These are phyloP conservation scores for Zonitis immaculata DNA, from an alignment of 2,888 invertebrate genomes.

Conservation along the genomic window DNA sequence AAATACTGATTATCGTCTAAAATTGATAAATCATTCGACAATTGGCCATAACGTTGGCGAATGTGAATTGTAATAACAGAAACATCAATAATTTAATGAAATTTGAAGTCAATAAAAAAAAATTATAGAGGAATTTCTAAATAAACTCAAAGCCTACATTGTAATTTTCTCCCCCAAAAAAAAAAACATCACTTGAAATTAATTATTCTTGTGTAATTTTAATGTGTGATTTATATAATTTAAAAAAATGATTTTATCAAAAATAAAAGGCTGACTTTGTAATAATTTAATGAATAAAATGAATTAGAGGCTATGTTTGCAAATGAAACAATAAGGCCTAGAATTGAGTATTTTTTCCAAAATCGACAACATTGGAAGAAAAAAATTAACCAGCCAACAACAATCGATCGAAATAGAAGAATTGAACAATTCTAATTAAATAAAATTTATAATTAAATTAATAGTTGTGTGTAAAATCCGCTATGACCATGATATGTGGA, in stretches of 20 bases:
- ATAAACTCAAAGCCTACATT: slow-evolving; percentile 15
- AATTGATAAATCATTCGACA: slow-evolving; percentile 50
- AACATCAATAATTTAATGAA: slow-evolving; percentile 5
- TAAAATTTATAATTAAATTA: slow-evolving; percentile 1
- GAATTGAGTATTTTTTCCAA: not conserved
- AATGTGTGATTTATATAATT: slow-evolving; percentile 41
- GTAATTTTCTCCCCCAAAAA: slow-evolving; percentile 21
- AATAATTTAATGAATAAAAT: not conserved
- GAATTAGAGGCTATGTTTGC: too few species aligned
- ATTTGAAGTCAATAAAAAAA: slow-evolving; percentile 28
- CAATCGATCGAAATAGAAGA: not conserved
- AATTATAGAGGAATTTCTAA: slow-evolving; percentile 5
- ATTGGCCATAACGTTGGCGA: slow-evolving; percentile 49
- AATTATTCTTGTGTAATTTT: slow-evolving; percentile 30
- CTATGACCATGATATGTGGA: slow-evolving; percentile 22
- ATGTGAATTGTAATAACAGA: slow-evolving; percentile 38
- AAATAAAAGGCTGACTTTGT: slow-evolving; percentile 34
- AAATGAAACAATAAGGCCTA: slow-evolving; percentile 1
- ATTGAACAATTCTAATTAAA: not conserved
- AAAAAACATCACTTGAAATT: slow-evolving; percentile 11
- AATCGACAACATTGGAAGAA: too few species aligned
- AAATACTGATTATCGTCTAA: slow-evolving; percentile 57
- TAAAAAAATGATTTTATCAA: slow-evolving; percentile 21
- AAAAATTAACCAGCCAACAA: not conserved
- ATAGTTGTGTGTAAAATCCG: slow-evolving; percentile 37